Evolutionary conservation across 2,888 invertebrate species (phyloP).

Genomic region (Rhamnusium bicolor): DNA sequence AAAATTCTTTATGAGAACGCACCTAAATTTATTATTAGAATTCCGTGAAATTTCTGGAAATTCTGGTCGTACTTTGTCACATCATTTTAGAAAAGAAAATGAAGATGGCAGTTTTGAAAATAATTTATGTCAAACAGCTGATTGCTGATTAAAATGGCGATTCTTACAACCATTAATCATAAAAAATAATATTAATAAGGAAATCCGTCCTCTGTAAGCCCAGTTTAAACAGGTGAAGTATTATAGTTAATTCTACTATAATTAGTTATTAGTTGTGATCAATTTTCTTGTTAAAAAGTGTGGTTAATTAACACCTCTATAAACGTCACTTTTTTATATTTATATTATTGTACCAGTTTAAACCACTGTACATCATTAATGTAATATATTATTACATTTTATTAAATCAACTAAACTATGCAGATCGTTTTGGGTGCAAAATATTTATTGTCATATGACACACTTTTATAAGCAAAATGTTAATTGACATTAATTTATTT

Average conservation of each 20-base stretch:
- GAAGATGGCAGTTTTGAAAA: not conserved
- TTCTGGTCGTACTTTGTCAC: too few relatives aligned
- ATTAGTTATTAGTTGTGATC: conserved; percentile 18
- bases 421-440: conserved; percentile 35
- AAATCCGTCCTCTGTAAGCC: conserved; percentile 61
- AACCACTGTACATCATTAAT: conserved; percentile 50
- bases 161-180: conserved; percentile 53
- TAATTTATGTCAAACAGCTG: conserved; percentile 63
- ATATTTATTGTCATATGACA: conserved; percentile 48
- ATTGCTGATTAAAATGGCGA: conserved; percentile 67
- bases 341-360: conserved; percentile 53
- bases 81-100: too few relatives aligned
- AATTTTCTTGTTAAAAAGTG: conserved; percentile 34
- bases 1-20: too few relatives aligned
- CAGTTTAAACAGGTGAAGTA: conserved; percentile 40
- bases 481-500: conserved; percentile 63
- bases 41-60: too few relatives aligned
- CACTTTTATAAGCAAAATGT: conserved; percentile 42
- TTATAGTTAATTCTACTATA: not conserved
- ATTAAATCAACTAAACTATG: conserved; percentile 37
- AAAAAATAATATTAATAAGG: conserved; percentile 61
- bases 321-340: conserved; percentile 49
- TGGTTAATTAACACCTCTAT: conserved; percentile 44
- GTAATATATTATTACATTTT: conserved; percentile 44
- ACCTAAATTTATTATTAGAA: too few relatives aligned